Evolutionary conservation across 2,797 vertebrate species (phyloP).

Genomic region (Menidia menidia): DNA sequence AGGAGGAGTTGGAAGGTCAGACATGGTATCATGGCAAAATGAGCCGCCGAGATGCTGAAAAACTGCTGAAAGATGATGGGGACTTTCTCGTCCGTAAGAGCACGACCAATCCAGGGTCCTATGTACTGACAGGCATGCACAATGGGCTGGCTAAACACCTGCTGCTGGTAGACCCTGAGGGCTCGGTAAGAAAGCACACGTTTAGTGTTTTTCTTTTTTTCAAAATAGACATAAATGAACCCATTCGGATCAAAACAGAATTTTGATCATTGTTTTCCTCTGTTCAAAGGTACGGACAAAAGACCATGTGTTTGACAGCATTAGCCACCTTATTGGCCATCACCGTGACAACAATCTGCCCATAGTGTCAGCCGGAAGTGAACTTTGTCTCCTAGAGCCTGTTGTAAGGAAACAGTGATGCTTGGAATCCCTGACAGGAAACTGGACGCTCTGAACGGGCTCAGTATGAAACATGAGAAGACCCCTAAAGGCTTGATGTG

Average conservation of each 20-base stretch:
- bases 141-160: slow-evolving; percentile 94
- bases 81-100: slow-evolving; percentile 98
- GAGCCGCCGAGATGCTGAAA: slow-evolving; percentile 94
- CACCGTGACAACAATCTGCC: slow-evolving; percentile 96
- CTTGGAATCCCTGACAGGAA: slow-evolving; percentile 57
- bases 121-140: slow-evolving; percentile 96
- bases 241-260: neutral
- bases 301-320: slow-evolving; percentile 97
- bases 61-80: slow-evolving; percentile 90
- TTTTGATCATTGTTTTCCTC: slow-evolving; percentile 26
- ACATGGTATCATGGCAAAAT: slow-evolving; percentile 95
- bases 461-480: slow-evolving; percentile 68
- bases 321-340: slow-evolving; percentile 96
- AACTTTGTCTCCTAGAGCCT: slow-evolving; percentile 96
- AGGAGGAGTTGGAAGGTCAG: slow-evolving; percentile 89
- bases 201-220: neutral
- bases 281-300: slow-evolving; percentile 92
- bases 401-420: slow-evolving; percentile 90
- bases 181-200: slow-evolving; percentile 87
- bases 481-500: slow-evolving; percentile 58
- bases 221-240: neutral
- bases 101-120: slow-evolving; percentile 93
- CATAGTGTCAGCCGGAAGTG: slow-evolving; percentile 95
- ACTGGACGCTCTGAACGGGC: slow-evolving; percentile 59
- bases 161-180: slow-evolving; percentile 95